Evolutionary conservation across 2,888 invertebrate species (phyloP), one percentile per base, ranked within the genome.

Genomic region (Microchrysa polita): DNA sequence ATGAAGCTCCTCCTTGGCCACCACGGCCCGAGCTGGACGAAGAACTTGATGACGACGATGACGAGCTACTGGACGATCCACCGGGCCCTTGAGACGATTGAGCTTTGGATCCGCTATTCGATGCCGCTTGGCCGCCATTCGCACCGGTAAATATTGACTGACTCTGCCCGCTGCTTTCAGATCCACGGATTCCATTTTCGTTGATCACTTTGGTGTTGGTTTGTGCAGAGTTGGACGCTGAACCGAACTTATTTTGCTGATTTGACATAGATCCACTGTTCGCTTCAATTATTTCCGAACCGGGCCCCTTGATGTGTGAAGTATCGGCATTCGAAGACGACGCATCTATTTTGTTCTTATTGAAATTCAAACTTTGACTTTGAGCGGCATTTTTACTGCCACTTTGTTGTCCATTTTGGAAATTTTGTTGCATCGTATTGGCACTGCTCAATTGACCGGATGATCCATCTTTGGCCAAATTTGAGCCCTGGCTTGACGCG

Each of bases 401-500:
- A 0, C 71, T 78, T 10, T 79, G 81, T 12, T 74, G 76, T 4
- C 60, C 79, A 5, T 76, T 80, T 18, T 79, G 71, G n/a, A 76
- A 78, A 18, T 67, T 78, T 74, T 81, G 79, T n/a, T 82, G 81
- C n/a, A 81, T 80, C 0, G 81, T 81, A 75, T 84, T 84, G 7
- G 84, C 82, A 0, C 83, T 80, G 76, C 81, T 82, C 12, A 83
- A 74, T 74, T 84, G 84, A 0, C 83, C 84, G 2, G 81, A 80
- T 67, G 76, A 78, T 20, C 83, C 83, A 73, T 84, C 81, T 23
- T 77, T 69, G 1, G 82, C 82, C n/a, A 84, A 42, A 52, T 84
- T 84, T 0, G 83, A 82, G 16, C 82, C 77, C 52, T 82, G 82
- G 76, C 83, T 82, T n/a, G 83, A 82, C 20, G 81, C 82, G 14